Conservation (phyloP, 2,113 vertebrate species). For the Callaeas wilsoni region DNA sequence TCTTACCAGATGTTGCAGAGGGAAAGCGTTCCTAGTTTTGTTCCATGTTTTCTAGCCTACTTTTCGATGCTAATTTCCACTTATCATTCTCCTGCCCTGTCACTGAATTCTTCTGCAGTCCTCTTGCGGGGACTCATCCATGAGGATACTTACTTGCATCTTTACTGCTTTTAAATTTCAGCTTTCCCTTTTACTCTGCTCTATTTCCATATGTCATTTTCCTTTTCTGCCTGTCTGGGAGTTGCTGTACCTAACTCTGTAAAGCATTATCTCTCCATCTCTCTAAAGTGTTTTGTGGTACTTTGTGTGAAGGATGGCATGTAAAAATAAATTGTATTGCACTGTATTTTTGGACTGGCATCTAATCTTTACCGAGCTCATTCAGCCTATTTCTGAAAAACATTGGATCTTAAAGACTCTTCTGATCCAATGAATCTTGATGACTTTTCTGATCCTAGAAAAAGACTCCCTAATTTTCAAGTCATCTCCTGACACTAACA, state of each 20-base stretch:
- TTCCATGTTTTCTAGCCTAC: neutral
- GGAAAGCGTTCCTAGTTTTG: neutral
- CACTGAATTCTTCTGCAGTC: conserved; percentile 7
- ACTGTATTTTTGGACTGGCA: conserved; percentile 69
- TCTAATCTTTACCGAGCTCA: conserved; percentile 61
- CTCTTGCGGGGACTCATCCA: neutral
- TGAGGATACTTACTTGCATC: conserved; percentile 51
- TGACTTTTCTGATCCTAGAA: conserved; percentile 58
- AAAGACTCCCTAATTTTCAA: conserved; percentile 65
- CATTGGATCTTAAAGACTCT: conserved; percentile 62
- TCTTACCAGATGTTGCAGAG: neutral
- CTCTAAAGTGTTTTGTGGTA: conserved; percentile 71
- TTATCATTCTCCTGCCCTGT: neutral
- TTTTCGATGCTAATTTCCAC: neutral
- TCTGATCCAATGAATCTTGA: conserved; percentile 69
- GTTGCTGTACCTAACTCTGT: conserved; percentile 64
- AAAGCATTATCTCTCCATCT: conserved; percentile 69
- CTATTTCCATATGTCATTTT: conserved; percentile 69
- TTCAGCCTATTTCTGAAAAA: conserved; percentile 66
- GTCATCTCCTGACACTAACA: conserved; percentile 59
- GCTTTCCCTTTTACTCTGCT: conserved; percentile 40
- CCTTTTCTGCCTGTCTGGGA: conserved; percentile 64
- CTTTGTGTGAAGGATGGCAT: conserved; percentile 67
- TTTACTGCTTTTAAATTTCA: conserved; percentile 63
- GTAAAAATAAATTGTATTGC: conserved; percentile 72